Conservation (phyloP, 1,140 invertebrate species). For the Macrocentrus cingulum region DNA sequence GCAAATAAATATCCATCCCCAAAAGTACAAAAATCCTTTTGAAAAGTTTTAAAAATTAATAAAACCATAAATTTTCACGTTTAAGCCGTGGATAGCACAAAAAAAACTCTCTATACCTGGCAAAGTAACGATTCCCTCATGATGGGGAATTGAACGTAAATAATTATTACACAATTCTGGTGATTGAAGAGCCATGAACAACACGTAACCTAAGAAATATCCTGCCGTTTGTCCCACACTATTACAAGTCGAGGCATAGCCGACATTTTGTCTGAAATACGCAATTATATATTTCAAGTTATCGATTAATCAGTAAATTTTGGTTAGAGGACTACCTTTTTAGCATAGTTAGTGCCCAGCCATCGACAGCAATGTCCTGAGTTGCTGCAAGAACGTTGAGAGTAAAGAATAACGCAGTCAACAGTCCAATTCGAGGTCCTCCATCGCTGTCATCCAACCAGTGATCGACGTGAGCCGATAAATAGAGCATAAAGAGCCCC, state of each 20-base stretch:
- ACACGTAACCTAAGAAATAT: constrained; percentile 95
- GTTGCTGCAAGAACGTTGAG: constrained; percentile 97
- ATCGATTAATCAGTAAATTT: too few species aligned
- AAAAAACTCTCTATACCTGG: constrained; percentile 61
- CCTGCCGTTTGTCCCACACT: constrained; percentile 97
- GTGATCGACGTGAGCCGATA: constrained; percentile 73
- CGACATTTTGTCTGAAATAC: constrained; percentile 78
- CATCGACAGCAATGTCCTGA: constrained; percentile 99
- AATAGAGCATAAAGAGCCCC: constrained; percentile 81
- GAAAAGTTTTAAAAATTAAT: constrained; percentile 34
- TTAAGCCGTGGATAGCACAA: constrained; percentile 15
- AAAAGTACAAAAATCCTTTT: constrained; percentile 90
- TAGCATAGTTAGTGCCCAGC: constrained; percentile 98
- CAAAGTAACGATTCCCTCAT: constrained; percentile 81
- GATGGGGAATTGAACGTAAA: constrained; percentile 71
- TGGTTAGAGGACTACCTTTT: constrained; percentile 79
- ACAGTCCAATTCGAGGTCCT: constrained; percentile 75
- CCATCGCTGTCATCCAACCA: constrained; percentile 71
- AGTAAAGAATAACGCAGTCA: constrained; percentile 87
- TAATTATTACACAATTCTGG: constrained; percentile 95
- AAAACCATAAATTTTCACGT: constrained; percentile 3
- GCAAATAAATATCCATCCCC: constrained; percentile 89
- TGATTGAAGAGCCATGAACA: constrained; percentile 97
- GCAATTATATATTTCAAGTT: background rate
- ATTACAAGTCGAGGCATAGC: constrained; percentile 99